These are phyloP conservation scores for Rhogogaster chlorosoma DNA, from an alignment of 2,888 invertebrate genomes.

Conservation along the genomic window DNA sequence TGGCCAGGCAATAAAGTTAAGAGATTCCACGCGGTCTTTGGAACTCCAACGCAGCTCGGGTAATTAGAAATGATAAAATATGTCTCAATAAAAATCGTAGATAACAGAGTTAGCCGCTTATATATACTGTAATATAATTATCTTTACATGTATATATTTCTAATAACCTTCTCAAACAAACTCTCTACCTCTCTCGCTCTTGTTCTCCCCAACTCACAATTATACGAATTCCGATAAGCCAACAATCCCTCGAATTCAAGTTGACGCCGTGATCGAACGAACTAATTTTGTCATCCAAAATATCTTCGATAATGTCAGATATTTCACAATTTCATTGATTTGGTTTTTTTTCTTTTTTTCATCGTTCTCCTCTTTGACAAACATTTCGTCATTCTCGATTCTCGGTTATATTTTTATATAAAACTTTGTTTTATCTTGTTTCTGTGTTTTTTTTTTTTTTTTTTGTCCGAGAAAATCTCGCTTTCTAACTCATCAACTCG, in stretches of 20 bases:
- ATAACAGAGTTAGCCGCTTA: neutral
- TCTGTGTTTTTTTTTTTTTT: neutral
- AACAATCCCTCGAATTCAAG: neutral
- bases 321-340: neutral
- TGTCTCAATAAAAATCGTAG: conserved; percentile 13
- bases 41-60: neutral
- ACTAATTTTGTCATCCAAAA: conserved; percentile 9
- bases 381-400: neutral
- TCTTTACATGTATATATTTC: neutral
- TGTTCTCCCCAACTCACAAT: too few species aligned
- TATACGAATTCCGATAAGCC: neutral
- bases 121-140: neutral
- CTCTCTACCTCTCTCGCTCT: neutral
- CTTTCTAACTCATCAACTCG: neutral
- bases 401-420: neutral
- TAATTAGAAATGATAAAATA: conserved; percentile 44
- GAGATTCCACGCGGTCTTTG: conserved; percentile 36
- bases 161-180: neutral
- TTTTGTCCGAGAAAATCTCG: neutral
- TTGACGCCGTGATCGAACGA: neutral
- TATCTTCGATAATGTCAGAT: neutral
- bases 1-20: conserved; percentile 37
- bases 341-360: neutral
- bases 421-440: neutral
- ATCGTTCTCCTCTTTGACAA: neutral